Evolutionary conservation across 1,140 invertebrate genomes (phyloP).

Genomic region (Bombus difficillimus): DNA sequence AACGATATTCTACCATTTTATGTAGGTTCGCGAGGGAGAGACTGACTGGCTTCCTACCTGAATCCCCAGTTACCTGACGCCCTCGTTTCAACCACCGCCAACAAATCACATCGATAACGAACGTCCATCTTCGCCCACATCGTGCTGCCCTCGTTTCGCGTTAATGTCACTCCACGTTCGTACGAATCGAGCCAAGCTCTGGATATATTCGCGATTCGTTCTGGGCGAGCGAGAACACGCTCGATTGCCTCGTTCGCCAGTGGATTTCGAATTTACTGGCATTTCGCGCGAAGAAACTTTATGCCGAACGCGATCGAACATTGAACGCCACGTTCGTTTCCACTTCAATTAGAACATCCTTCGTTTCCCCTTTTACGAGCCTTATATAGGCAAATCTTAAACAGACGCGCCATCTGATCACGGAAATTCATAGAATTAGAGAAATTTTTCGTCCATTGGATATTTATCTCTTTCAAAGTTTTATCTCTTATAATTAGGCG

Average conservation of each 20-base stretch:
- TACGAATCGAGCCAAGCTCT: constrained; percentile 19
- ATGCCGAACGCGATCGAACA: too few relatives aligned
- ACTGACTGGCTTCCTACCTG: neutral
- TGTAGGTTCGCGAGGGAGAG: neutral
- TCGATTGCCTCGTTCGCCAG: too few relatives aligned
- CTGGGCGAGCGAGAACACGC: neutral
- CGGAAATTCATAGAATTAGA: too few relatives aligned
- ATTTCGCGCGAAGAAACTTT: too few relatives aligned
- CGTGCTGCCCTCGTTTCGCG: neutral
- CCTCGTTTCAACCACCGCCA: neutral
- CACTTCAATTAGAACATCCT: too few relatives aligned
- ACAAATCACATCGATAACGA: neutral
- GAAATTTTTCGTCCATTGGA: too few relatives aligned
- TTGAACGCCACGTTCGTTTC: too few relatives aligned
- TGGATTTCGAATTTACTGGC: neutral
- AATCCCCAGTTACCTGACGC: neutral
- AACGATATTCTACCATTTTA: neutral
- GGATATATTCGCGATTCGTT: constrained; percentile 17
- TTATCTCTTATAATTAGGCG: too few relatives aligned
- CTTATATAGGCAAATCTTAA: too few relatives aligned
- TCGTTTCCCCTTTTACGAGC: too few relatives aligned
- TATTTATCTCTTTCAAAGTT: too few relatives aligned
- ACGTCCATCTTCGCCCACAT: constrained; percentile 15
- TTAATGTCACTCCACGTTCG: neutral
- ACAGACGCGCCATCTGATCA: too few relatives aligned